Evolutionary conservation across 2,113 vertebrate species (phyloP).

Genomic region (Uropsilus gracilis): DNA sequence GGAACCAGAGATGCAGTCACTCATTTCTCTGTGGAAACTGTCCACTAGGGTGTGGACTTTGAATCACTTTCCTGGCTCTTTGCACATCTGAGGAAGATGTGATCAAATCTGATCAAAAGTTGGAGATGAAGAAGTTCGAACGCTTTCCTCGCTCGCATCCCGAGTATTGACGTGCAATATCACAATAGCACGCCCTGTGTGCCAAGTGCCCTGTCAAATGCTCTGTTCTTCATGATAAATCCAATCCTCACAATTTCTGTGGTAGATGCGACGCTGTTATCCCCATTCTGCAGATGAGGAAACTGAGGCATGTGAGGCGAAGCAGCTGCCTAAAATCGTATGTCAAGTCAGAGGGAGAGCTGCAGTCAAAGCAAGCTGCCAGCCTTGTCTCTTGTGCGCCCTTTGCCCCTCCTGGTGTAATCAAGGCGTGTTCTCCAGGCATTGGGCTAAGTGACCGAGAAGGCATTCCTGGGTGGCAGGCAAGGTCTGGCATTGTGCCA

Average conservation of each 20-base stretch:
- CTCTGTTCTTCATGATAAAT: neutral
- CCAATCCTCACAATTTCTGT: neutral
- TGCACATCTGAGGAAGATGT: neutral
- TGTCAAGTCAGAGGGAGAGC: neutral
- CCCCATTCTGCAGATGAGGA: neutral
- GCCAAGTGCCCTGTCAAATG: neutral
- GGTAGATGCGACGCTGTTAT: no score
- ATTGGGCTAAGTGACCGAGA: neutral
- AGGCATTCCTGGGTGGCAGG: no score
- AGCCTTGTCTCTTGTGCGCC: neutral
- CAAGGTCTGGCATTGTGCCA: no score
- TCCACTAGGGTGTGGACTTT: no score
- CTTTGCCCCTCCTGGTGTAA: no score
- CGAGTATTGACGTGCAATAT: rapidly evolving
- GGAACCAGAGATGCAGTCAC: neutral
- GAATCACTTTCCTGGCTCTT: neutral
- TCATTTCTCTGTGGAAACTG: neutral
- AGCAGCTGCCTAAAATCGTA: neutral
- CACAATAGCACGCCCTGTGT: rapidly evolving
- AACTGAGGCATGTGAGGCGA: neutral
- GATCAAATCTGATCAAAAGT: neutral
- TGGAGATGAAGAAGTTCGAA: neutral
- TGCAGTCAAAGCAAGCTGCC: neutral
- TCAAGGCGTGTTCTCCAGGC: neutral
- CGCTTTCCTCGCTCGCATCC: no score